A percentile compares a stretch with the other conserved stretches of the same genome.
These are phyloP conservation scores for Eurytoma adleriae DNA, from an alignment of 2,888 invertebrate genomes.

Conservation along the genomic window DNA sequence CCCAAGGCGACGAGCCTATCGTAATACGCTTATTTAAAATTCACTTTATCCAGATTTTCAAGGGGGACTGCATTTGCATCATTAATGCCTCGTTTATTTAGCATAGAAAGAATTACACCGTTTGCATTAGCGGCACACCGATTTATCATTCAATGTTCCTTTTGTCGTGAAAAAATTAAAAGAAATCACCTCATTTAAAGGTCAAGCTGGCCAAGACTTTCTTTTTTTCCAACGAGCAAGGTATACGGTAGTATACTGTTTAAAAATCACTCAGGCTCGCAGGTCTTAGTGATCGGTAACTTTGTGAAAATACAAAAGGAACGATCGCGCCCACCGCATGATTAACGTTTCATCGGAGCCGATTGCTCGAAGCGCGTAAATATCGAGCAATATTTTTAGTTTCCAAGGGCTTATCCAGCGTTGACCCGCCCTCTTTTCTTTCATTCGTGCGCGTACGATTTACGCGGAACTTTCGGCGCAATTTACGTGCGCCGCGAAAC, in stretches of 20 bases:
- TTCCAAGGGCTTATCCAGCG: conserved; percentile 28
- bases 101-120: conserved; percentile 48
- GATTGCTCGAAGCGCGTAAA: not conserved
- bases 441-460: conserved; percentile 20
- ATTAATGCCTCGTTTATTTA: conserved; percentile 50
- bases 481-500: conserved; percentile 20
- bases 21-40: conserved; percentile 39
- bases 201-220: too few species aligned
- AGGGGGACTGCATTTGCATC: conserved; percentile 47
- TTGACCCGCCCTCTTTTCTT: conserved; percentile 18
- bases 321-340: not conserved
- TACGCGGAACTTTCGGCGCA: conserved; percentile 41
- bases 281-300: not conserved
- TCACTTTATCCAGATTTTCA: conserved; percentile 53
- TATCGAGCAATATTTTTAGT: conserved; percentile 48
- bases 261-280: not conserved
- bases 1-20: conserved; percentile 13
- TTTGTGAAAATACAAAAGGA: not conserved
- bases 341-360: conserved; percentile 10
- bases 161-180: conserved; percentile 22
- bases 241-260: too few species aligned
- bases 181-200: too few species aligned
- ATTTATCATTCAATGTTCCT: conserved; percentile 34
- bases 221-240: too few species aligned
- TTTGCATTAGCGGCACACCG: conserved; percentile 38